Evolutionary conservation across 2,888 invertebrate species (phyloP).

Genomic region (Hypomecis punctinalis): DNA sequence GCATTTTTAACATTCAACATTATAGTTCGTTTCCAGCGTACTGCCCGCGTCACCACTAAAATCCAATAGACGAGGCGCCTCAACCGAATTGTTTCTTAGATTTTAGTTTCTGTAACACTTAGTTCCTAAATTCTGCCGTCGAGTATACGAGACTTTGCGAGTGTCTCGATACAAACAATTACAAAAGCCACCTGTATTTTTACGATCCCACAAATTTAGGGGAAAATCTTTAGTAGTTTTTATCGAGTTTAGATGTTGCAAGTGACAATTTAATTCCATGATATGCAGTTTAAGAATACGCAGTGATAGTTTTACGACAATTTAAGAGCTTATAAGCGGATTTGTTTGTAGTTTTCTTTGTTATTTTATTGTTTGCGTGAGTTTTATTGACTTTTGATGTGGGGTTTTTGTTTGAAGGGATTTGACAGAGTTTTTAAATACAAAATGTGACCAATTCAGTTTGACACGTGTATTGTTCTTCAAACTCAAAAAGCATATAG

Average conservation of each 20-base stretch:
- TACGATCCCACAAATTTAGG: constrained; percentile 50
- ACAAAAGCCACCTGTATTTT: constrained; percentile 39
- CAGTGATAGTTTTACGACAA: constrained; percentile 16
- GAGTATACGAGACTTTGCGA: constrained; percentile 7
- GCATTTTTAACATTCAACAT: constrained; percentile 45
- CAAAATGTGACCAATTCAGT: too few species aligned
- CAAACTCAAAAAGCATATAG: too few species aligned
- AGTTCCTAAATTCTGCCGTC: too few species aligned
- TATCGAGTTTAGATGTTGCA: constrained; percentile 5
- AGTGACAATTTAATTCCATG: constrained; percentile 17
- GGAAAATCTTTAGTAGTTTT: constrained; percentile 9
- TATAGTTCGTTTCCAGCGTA: constrained; percentile 59
- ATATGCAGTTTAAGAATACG: constrained; percentile 9
- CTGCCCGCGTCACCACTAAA: too few species aligned
- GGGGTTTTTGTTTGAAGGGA: neutral
- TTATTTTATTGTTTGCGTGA: constrained; percentile 4
- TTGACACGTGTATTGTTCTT: too few species aligned
- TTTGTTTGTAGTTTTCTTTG: neutral
- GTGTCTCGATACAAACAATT: constrained; percentile 46
- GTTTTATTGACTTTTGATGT: constrained; percentile 1
- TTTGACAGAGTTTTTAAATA: too few species aligned
- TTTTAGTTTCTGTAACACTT: too few species aligned
- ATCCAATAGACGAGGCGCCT: too few species aligned
- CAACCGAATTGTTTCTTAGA: too few species aligned
- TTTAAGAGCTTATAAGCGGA: neutral